Conservation (phyloP, 1,140 invertebrate genomes). For the Pseudomyrmex concolor region DNA sequence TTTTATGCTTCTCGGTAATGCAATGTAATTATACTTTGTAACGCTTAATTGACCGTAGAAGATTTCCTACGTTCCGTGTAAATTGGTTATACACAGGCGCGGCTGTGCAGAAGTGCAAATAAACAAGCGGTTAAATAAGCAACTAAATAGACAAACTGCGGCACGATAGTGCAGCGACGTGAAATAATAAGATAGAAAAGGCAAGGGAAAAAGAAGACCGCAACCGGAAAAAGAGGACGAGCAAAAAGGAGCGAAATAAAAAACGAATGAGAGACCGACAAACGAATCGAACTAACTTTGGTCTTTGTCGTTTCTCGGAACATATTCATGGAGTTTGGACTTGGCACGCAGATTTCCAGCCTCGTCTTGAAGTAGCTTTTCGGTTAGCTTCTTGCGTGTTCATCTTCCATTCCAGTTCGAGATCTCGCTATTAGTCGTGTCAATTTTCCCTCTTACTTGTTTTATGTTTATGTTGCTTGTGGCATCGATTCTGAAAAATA, state of each 20-base stretch:
- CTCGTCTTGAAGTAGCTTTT: neutral
- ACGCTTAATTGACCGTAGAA: conserved; percentile 18
- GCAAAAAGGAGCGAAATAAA: conserved; percentile 40
- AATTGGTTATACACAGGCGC: neutral
- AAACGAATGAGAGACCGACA: conserved; percentile 9
- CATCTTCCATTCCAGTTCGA: neutral
- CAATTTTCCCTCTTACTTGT: conserved; percentile 5
- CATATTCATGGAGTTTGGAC: conserved; percentile 37
- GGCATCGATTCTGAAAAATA: neutral
- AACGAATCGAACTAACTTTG: conserved; percentile 36
- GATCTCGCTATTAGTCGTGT: neutral
- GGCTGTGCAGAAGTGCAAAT: conserved; percentile 15
- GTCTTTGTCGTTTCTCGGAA: conserved; percentile 53
- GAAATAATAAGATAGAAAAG: conserved; percentile 54
- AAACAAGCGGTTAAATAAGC: conserved; percentile 34
- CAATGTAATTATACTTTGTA: conserved; percentile 11
- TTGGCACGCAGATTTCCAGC: conserved; percentile 58
- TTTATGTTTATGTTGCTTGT: neutral
- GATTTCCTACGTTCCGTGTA: conserved; percentile 24
- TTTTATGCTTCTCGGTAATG: conserved; percentile 19
- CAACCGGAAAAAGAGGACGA: conserved; percentile 4
- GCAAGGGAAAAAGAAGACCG: conserved; percentile 16
- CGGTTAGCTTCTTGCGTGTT: conserved; percentile 2
- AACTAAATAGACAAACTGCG: conserved; percentile 47
- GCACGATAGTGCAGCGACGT: conserved; percentile 37